Evolutionary conservation across 2,888 invertebrate genomes (phyloP), one percentile per base, ranked within the genome.

Genomic region (Macrophya annulata): DNA sequence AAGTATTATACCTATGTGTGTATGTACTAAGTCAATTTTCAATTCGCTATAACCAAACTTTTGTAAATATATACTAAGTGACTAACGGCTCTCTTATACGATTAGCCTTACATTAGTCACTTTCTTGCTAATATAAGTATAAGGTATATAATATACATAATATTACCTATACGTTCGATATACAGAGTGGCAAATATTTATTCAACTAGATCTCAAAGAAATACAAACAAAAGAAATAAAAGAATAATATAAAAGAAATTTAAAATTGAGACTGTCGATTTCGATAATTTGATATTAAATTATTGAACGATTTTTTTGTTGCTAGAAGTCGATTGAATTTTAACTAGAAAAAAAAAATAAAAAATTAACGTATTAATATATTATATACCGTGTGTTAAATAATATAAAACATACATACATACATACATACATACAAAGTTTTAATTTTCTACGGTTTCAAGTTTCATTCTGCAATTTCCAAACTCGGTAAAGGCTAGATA

Each of bases 31-130:
- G 85, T 62, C 79, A 40, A 85, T 85, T 76, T 86, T 76, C 68
- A 84, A 86, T 87, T 88, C 83, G 84, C 31, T 76, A 48, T 76
- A 48, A 12, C 43, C 21, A 74, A 74, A 74, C 74, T 74, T 25
- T 6, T 81, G 43, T 12, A 25, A 62, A 40, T 31, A 55, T n/a
- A n/a, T 62, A 45, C 84, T 84, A 76, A 84, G 25, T 31, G 84
- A 31, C 31, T 84, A 84, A 84, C 84, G 84, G 84, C 4, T 37
- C 25, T 72, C 55, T 72, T 45, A 31, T 31, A 31, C 31, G 31
- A 31, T 31, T 31, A 40, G 17, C 65, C 37, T n/a, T 31, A 43
- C 21, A 43, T 25, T 76, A 12, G 68, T 59, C 25, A 68, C 68
- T 74, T 62, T 85, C 15, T 48, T 77, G 55, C 84, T 37, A 21